Evolutionary conservation across 2,113 vertebrate species (phyloP).

Genomic region (Lycaon pictus): DNA sequence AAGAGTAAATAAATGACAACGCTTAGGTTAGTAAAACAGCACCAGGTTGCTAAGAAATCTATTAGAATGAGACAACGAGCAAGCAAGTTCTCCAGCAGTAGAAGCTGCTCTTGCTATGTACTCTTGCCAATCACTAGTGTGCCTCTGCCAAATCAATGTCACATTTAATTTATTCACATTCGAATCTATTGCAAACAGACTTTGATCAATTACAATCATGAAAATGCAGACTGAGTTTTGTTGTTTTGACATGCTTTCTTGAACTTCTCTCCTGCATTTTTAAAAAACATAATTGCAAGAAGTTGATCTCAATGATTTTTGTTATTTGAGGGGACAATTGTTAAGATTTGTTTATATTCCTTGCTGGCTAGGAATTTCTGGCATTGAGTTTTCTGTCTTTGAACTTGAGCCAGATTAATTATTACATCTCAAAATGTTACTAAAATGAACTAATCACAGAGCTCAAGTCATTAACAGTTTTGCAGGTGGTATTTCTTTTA

Average conservation of each 20-base stretch:
- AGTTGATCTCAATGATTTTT: conserved; percentile 70
- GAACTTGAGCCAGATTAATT: conserved; percentile 78
- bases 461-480: conserved; percentile 70
- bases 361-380: conserved; percentile 70
- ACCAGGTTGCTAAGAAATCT: conserved; percentile 69
- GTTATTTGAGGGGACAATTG: conserved; percentile 68
- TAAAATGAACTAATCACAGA: conserved; percentile 80
- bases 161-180: conserved; percentile 82
- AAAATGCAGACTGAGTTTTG: conserved; percentile 70
- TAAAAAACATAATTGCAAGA: conserved; percentile 76
- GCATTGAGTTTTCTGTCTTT: conserved; percentile 73
- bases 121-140: conserved; percentile 64
- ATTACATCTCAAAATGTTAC: conserved; percentile 80
- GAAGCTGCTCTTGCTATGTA: conserved; percentile 54
- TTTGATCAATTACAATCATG: conserved; percentile 81
- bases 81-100: conserved; percentile 63
- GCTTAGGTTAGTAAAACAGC: conserved; percentile 40
- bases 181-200: conserved; percentile 77
- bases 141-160: conserved; percentile 80
- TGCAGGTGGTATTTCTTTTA: conserved; percentile 70
- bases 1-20: conserved; percentile 45
- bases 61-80: conserved; percentile 62
- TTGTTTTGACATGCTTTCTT: conserved; percentile 71
- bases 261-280: conserved; percentile 61
- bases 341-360: conserved; percentile 70